Percentiles rank a stretch among this genome's conserved stretches.
phyloP scores from a whole-genome alignment of 2,113 vertebrate species.

The Galemys pyrenaicus region DNA sequence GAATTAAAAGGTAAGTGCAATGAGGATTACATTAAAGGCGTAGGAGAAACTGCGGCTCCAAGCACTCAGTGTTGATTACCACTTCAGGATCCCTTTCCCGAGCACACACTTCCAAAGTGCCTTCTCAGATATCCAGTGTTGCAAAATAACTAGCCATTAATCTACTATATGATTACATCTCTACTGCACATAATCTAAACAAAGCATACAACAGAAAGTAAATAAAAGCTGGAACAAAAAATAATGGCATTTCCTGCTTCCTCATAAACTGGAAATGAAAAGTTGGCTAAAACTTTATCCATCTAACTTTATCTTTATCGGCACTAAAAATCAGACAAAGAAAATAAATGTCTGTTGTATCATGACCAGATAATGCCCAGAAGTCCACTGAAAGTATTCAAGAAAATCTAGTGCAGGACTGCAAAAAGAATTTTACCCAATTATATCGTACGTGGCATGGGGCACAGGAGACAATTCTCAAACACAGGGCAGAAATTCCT shows the following conservation, averaged over 20 bases:
- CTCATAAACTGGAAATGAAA: slow-evolving; percentile 67
- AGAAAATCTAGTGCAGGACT: neutral
- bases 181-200: neutral
- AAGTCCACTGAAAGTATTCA: neutral
- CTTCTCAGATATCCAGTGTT: neutral
- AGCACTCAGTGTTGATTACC: neutral
- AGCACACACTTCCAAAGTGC: neutral
- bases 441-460: neutral
- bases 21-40: neutral
- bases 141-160: neutral
- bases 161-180: neutral
- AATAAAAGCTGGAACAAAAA: neutral
- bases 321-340: slow-evolving; percentile 37
- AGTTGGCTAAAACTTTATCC: neutral
- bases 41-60: neutral
- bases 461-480: neutral
- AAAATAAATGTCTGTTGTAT: slow-evolving; percentile 61
- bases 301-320: too few relatives aligned
- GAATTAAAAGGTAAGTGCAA: neutral
- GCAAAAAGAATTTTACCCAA: neutral
- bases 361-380: slow-evolving; percentile 32
- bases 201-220: slow-evolving; percentile 28
- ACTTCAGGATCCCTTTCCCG: neutral
- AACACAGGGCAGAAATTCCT: neutral
- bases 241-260: neutral